A percentile compares a stretch with the other conserved stretches of the same genome.
Conservation (phyloP, 2,797 vertebrate species). For the Danio aesculapii region DNA sequence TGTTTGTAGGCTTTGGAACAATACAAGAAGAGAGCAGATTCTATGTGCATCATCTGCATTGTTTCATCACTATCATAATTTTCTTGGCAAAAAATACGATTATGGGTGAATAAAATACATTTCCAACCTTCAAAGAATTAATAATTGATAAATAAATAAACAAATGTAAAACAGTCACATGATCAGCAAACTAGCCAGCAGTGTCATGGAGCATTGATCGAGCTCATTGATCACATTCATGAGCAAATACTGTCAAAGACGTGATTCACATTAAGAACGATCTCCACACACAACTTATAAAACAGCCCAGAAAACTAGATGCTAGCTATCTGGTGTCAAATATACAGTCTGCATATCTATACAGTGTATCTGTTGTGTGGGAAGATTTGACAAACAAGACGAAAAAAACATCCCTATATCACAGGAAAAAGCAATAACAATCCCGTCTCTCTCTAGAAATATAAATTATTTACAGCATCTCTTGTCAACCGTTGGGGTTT, state of each 20-base stretch:
- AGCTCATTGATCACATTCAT: neutral
- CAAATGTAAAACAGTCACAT: neutral
- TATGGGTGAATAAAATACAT: too few relatives aligned
- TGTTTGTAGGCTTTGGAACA: conserved; percentile 9
- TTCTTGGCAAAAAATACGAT: too few relatives aligned
- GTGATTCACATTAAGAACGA: neutral
- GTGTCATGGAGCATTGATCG: neutral
- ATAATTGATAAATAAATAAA: neutral
- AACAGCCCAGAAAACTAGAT: neutral
- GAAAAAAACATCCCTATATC: neutral
- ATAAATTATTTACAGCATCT: conserved; percentile 1
- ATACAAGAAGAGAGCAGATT: neutral
- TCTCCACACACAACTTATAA: neutral
- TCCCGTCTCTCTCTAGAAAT: neutral
- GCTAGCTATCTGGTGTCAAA: neutral
- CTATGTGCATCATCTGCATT: neutral
- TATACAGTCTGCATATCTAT: neutral
- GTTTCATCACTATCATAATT: too few relatives aligned
- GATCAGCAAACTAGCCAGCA: neutral
- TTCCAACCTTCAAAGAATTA: too few relatives aligned
- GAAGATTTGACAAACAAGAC: conserved; percentile 17
- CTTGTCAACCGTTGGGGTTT: neutral
- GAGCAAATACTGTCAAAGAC: neutral
- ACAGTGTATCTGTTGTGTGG: neutral
- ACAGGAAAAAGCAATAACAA: conserved; percentile 19